These are phyloP conservation scores for Malurus leucopterus DNA, from an alignment of 2,797 vertebrate genomes.

Conservation along the genomic window DNA sequence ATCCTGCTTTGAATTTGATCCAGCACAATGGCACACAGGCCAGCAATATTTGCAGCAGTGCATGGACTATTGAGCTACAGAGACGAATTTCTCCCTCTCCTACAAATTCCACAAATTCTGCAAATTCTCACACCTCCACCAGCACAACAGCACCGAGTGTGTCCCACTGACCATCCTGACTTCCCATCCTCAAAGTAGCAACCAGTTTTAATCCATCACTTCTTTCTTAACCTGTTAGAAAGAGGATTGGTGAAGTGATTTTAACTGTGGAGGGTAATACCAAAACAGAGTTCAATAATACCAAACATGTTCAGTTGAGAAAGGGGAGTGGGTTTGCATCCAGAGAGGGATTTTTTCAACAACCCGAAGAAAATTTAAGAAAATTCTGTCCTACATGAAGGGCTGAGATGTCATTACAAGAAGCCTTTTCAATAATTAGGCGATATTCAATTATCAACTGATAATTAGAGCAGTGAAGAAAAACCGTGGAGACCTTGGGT, in stretches of 20 bases:
- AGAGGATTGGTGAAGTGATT: background rate
- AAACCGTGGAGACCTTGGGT: background rate
- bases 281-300: background rate
- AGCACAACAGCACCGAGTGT: background rate
- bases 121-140: background rate
- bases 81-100: background rate
- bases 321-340: background rate
- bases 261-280: background rate
- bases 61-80: background rate
- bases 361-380: background rate
- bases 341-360: background rate
- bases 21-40: background rate
- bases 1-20: background rate
- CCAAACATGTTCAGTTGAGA: background rate
- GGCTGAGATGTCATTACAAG: background rate
- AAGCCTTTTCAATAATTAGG: background rate
- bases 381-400: background rate
- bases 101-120: background rate
- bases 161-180: background rate
- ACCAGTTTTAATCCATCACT: background rate
- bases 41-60: background rate
- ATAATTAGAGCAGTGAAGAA: background rate
- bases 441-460: background rate
- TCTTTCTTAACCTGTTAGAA: background rate
- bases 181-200: background rate